Percentiles rank a stretch among this genome's conserved stretches.
These are phyloP conservation scores for Paedocypris micromegethes DNA, from an alignment of 2,797 vertebrate genomes.

Conservation along the genomic window DNA sequence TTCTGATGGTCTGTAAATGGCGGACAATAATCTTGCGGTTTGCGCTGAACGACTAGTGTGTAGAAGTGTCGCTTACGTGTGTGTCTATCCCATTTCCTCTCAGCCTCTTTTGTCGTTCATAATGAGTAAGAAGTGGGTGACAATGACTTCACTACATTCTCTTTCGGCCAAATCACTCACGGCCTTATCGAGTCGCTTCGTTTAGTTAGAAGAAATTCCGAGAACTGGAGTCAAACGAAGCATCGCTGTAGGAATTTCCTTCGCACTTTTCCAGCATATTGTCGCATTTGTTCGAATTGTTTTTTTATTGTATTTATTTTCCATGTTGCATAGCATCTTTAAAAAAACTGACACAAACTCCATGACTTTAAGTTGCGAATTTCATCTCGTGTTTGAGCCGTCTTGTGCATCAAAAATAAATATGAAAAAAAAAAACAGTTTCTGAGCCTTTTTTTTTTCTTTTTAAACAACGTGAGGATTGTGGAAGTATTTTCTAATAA, in stretches of 20 bases:
- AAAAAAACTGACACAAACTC: constrained; percentile 64
- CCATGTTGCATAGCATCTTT: constrained; percentile 63
- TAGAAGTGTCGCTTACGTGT: constrained; percentile 8
- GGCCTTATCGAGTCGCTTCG: constrained; percentile 25
- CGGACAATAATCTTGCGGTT: too few species aligned
- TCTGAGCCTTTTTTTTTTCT: too few species aligned
- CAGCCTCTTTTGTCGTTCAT: background rate
- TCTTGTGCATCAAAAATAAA: constrained; percentile 78
- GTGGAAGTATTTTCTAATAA: too few species aligned
- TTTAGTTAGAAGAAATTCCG: constrained; percentile 2
- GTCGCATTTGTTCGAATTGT: constrained; percentile 36
- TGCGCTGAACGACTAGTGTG: constrained; percentile 1
- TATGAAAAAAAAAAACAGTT: constrained; percentile 72
- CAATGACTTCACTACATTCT: constrained; percentile 16
- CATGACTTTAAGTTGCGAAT: constrained; percentile 74
- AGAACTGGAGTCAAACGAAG: constrained; percentile 38
- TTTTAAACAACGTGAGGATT: too few species aligned
- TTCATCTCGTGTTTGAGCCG: constrained; percentile 78
- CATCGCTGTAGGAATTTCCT: constrained; percentile 29
- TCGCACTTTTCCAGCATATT: constrained; percentile 32
- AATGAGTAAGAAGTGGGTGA: constrained; percentile 2
- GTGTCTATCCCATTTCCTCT: constrained; percentile 25
- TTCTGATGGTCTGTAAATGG: too few species aligned
- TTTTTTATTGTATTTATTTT: constrained; percentile 68
- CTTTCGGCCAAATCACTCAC: constrained; percentile 33